phyloP scores from a whole-genome alignment of 2,888 invertebrate species.

The Melanostoma mellinum region DNA sequence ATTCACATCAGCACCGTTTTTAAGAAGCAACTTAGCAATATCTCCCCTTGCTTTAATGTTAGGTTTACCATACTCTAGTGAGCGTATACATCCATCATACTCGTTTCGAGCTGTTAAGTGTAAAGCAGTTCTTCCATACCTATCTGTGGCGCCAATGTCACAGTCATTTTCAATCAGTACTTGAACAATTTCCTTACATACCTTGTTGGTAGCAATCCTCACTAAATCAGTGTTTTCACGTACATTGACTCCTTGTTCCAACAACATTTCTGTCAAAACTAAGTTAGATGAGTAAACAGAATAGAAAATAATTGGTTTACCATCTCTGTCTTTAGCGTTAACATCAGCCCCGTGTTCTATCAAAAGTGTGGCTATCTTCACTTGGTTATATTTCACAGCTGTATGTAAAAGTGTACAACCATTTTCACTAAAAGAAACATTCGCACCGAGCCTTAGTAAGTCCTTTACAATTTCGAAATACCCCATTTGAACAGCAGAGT shows the following conservation, averaged over 20 bases:
- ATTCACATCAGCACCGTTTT: too few species aligned
- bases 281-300: background rate
- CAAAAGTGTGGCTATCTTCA: background rate
- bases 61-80: too few species aligned
- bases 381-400: background rate
- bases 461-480: background rate
- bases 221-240: background rate
- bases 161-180: background rate
- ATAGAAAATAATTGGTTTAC: background rate
- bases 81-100: background rate
- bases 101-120: background rate
- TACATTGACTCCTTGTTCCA: conserved; percentile 1
- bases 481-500: background rate
- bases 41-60: too few species aligned
- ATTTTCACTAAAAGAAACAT: background rate
- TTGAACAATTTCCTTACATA: conserved; percentile 3
- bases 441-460: background rate
- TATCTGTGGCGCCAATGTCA: conserved; percentile 5
- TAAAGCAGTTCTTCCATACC: conserved; percentile 6
- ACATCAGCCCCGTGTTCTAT: background rate
- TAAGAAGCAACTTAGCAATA: too few species aligned
- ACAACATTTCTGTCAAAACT: background rate
- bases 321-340: background rate
- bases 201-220: background rate
- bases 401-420: background rate